Evolutionary conservation across 2,888 invertebrate genomes (phyloP), one percentile per base, ranked within the genome.

Genomic region (Pristionchus japonicus): DNA sequence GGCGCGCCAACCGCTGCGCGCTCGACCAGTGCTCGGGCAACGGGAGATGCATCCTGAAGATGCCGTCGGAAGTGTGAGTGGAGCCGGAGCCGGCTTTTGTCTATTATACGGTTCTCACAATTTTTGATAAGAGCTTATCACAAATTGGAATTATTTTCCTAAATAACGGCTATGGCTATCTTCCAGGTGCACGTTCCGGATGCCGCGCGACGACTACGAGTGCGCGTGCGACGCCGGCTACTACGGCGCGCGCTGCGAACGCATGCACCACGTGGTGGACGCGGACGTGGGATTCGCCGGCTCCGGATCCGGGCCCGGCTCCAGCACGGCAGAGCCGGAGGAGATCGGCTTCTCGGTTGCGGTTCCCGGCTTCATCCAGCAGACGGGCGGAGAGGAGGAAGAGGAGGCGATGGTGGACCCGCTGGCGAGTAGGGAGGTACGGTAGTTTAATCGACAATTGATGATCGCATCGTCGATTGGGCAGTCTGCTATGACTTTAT

Each of bases 111-210:
- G n/a, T n/a, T n/a, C n/a, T n/a, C n/a, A n/a, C n/a, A n/a, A n/a
- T n/a, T n/a, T 40, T 3, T 34, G 3, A 31, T 40, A 11, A 15
- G 17, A 37, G 17, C 9, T 77, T 77, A 11, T 49, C 40, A 27
- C n/a, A 40, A 77, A n/a, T 34, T 43, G 77, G 47, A 49, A 70
- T 27, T 86, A 31, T 64, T 34, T 4, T 64, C 23, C 49, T 61
- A 64, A 64, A 9, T 1, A 1, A 27, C 40, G 43, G 49, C 23
- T n/a, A 9, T n/a, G n/a, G n/a, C n/a, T n/a, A 31, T 86, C 34
- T 7, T 67, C 15, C 87, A 87, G 87, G 27, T 87, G 87, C 61
- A 87, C 87, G 1, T 87, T 87, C 80, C 77, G 80, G 31, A 77
- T 87, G 87, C 77, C 77, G 52, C 34, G 17, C 17, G 52, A 37